Conservation (phyloP, 2,113 vertebrate species). For the Corythaixoides concolor region DNA sequence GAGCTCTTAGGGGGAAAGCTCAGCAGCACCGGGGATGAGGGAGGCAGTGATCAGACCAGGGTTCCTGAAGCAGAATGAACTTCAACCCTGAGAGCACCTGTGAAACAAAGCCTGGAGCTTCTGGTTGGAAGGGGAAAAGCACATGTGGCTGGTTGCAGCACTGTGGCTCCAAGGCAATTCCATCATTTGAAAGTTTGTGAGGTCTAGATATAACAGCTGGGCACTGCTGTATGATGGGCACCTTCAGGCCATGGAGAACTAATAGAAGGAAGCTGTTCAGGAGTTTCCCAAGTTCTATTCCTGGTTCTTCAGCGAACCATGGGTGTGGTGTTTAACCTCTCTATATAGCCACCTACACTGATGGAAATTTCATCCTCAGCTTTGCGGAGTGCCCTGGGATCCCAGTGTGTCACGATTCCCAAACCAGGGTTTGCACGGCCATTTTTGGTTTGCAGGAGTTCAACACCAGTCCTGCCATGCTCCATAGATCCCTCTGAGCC, state of each 20-base stretch:
- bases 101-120: not conserved
- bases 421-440: not conserved
- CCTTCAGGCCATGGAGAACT: not conserved
- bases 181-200: not conserved
- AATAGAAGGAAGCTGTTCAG: not conserved
- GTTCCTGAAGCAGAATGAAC: not conserved
- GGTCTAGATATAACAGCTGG: not conserved
- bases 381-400: not conserved
- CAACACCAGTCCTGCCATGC: not conserved
- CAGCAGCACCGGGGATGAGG: not conserved
- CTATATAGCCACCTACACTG: not conserved
- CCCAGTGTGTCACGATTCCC: not conserved
- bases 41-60: not conserved
- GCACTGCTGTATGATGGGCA: not conserved
- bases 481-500: not conserved
- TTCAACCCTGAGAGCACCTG: accelerated
- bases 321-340: not conserved
- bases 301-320: accelerated
- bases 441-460: not conserved
- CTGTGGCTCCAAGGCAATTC: not conserved
- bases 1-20: not conserved
- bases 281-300: not conserved
- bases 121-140: not conserved
- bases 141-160: accelerated
- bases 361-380: not conserved